Evolutionary conservation across 1,140 invertebrate species (phyloP).

Genomic region (Frieseomelitta varia): DNA sequence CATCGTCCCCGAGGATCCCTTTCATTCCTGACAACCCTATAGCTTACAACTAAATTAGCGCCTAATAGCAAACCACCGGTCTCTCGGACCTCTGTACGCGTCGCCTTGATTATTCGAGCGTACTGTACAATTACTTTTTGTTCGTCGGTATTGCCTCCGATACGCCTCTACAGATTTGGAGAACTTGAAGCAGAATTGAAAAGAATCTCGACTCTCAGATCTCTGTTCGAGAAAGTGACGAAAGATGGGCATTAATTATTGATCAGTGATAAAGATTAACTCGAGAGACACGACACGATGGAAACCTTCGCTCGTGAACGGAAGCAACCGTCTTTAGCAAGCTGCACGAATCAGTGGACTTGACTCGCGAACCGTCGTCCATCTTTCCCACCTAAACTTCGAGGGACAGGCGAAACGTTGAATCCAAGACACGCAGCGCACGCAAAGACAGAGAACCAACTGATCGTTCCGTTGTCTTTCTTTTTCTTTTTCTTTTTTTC

Average conservation of each 20-base stretch:
- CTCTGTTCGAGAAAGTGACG: too few relatives aligned
- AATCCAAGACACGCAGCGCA: neutral
- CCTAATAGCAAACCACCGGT: slow-evolving; percentile 62
- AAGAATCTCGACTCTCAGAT: neutral
- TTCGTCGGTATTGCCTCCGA: neutral
- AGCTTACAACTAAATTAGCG: slow-evolving; percentile 68
- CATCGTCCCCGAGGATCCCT: slow-evolving; percentile 63
- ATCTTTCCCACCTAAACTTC: neutral
- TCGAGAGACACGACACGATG: too few relatives aligned
- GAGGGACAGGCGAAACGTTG: neutral
- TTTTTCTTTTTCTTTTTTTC: neutral
- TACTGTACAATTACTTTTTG: slow-evolving; percentile 10
- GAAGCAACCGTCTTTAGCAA: too few relatives aligned
- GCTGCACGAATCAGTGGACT: too few relatives aligned
- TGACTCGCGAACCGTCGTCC: too few relatives aligned
- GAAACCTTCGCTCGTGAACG: too few relatives aligned
- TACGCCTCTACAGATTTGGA: neutral
- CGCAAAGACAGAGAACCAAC: neutral
- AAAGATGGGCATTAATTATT: too few relatives aligned
- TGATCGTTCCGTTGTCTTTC: neutral
- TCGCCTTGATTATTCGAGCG: slow-evolving; percentile 45
- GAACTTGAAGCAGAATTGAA: neutral
- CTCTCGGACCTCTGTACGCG: slow-evolving; percentile 1
- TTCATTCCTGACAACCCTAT: slow-evolving; percentile 62
- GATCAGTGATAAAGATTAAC: too few relatives aligned